Base-by-base conservation (phyloP, 2,113 vertebrate species). In the Prinia subflava region DNA sequence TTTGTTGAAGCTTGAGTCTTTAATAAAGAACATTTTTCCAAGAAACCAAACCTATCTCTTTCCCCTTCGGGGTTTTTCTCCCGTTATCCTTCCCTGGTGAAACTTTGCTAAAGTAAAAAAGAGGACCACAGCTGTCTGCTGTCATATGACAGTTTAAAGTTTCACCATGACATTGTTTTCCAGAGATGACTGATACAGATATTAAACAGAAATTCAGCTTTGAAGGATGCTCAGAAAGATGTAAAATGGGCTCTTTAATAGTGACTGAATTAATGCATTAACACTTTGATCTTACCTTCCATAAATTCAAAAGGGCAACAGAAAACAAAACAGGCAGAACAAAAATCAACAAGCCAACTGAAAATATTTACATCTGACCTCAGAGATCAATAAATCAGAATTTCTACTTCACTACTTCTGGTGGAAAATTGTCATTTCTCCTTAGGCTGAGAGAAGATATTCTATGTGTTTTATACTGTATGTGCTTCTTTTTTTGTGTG, bases 21-120 rank as follows among this genome's bases (percentile, higher is more conserved):
- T 76, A 93, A 79, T 78, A 94, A 93, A 87, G 28, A 71, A 41
- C 28, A 30, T 70, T 94, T 71, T 94, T 94, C 91, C 14, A 79
- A 63, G 55, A 81, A 97, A 92, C 39, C 68, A 95, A 94, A 96
- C 50, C 82, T 94, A 62, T 63, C 64, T 95, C 59, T 83, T 74
- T 80, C n/a, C 44, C 63, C 77, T 87, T 94, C 57, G 81, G 93
- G 52, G 74, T 88, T 95, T 95, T 90, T 82, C n/a, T 57, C 52
- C 67, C 91, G 80, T 92, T 67, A 94, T 80, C 27, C 69, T 80
- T 49, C 81, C 35, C 69, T 47, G 65, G 46, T 65, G 39, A 57
- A 95, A 87, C 15, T 93, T 59, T 85, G 12, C 57, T 95, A 9
- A 86, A 91, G 63, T 42, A 0, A 77, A 91, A 92, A 84, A 7